Percentiles rank a stretch among this genome's conserved stretches.
phyloP scores from a whole-genome alignment of 92 coral and sea anemone species.

The Phenganax subtilis region DNA sequence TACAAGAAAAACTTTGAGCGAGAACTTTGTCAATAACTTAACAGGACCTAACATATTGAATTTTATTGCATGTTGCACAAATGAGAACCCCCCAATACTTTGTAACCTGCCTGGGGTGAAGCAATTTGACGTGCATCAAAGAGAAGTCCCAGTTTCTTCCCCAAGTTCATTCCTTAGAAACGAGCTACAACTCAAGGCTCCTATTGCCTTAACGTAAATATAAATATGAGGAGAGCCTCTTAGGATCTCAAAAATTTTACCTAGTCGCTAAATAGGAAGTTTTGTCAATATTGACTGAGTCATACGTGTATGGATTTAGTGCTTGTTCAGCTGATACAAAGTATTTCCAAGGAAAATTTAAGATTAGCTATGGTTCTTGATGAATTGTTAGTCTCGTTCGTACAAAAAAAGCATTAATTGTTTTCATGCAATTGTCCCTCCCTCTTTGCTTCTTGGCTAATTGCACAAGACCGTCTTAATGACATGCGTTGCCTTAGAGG shows the following conservation, averaged over 20 bases:
- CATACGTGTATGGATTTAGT: no score
- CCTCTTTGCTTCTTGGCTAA: neutral
- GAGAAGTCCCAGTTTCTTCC: neutral
- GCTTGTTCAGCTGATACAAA: neutral
- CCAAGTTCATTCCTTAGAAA: neutral
- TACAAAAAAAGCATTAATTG: neutral
- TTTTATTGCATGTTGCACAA: no score
- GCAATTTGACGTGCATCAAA: constrained; percentile 4
- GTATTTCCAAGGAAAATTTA: neutral
- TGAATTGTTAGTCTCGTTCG: neutral
- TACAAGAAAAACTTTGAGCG: no score
- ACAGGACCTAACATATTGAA: no score
- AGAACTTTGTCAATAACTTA: no score
- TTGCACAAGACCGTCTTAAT: constrained; percentile 14
- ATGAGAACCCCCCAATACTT: neutral
- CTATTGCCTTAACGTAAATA: neutral
- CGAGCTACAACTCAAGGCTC: neutral
- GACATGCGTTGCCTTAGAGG: constrained; percentile 3
- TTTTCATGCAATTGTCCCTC: constrained; percentile 13
- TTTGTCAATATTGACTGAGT: constrained; percentile 18
- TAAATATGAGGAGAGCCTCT: neutral
- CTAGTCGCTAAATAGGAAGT: constrained; percentile 19
- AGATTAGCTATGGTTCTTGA: constrained; percentile 15
- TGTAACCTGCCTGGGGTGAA: neutral
- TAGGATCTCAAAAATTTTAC: neutral